Percentiles rank a stretch among this genome's conserved stretches.
phyloP scores from a whole-genome alignment of 2,888 invertebrate genomes.

The Pycnomerus fuliginosus region DNA sequence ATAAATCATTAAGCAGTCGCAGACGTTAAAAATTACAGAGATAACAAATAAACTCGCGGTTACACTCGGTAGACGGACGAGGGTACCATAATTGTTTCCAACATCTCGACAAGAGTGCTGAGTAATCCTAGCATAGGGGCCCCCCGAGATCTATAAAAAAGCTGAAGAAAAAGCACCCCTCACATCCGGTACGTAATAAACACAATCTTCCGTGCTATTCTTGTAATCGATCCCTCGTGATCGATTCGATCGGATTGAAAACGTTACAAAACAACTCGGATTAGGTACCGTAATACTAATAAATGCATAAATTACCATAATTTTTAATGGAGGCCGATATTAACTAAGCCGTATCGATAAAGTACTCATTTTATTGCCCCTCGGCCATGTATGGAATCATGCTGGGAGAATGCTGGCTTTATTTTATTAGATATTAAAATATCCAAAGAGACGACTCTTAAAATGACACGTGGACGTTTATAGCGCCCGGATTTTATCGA shows the following conservation, averaged over 20 bases:
- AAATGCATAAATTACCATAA: conserved; percentile 25
- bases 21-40: conserved; percentile 9
- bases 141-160: background rate
- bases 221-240: conserved; percentile 5
- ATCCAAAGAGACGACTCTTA: conserved; percentile 44
- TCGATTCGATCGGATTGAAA: conserved; percentile 16
- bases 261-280: conserved; percentile 2
- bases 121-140: conserved; percentile 9
- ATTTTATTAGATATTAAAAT: conserved; percentile 52
- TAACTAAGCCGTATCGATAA: conserved; percentile 39
- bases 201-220: conserved; percentile 19
- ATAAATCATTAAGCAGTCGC: conserved; percentile 42
- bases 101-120: conserved; percentile 1
- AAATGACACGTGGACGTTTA: conserved; percentile 47
- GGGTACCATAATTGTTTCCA: conserved; percentile 4
- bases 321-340: conserved; percentile 37
- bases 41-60: conserved; percentile 11
- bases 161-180: conserved; percentile 25
- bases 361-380: conserved; percentile 39
- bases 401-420: conserved; percentile 41
- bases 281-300: too few species aligned
- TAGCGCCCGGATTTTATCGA: too few species aligned
- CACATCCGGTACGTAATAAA: conserved; percentile 27
- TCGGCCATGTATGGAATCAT: conserved; percentile 44
- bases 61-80: background rate